Evolutionary conservation across 1,140 invertebrate species (phyloP).

Genomic region (Trigoniulus corallinus): DNA sequence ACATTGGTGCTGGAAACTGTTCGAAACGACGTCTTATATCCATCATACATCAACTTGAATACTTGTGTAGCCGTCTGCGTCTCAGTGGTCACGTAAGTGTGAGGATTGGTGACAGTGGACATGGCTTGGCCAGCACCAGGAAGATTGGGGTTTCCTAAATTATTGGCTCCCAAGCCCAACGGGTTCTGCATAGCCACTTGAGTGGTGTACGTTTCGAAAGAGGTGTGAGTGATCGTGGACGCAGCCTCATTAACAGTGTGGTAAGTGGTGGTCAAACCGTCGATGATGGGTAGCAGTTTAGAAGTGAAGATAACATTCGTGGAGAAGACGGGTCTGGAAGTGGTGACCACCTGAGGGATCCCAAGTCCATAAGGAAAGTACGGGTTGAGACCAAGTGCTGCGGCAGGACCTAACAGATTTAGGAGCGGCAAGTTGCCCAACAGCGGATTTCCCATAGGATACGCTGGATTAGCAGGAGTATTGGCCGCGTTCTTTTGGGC

Average conservation of each 20-base stretch:
- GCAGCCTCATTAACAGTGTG: constrained; percentile 34
- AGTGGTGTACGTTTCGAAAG: constrained; percentile 10
- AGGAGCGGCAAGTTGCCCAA: constrained; percentile 33
- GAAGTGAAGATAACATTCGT: constrained; percentile 57
- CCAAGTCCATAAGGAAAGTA: constrained; percentile 1
- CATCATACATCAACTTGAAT: constrained; percentile 20
- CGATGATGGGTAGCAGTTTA: constrained; percentile 56
- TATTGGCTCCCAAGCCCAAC: background rate
- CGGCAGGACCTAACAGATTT: constrained; percentile 20
- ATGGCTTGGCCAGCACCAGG: constrained; percentile 1
- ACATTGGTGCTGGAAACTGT: constrained; percentile 17
- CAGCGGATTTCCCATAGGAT: constrained; percentile 31
- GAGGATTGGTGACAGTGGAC: constrained; percentile 16
- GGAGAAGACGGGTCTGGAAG: constrained; percentile 48
- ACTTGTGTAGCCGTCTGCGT: constrained; percentile 20
- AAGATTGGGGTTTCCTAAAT: background rate
- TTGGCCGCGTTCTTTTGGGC: constrained; percentile 32
- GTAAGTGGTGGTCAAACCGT: constrained; percentile 48
- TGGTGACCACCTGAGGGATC: constrained; percentile 29
- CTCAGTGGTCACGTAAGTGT: constrained; percentile 17
- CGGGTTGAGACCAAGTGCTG: background rate
- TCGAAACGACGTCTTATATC: constrained; percentile 17
- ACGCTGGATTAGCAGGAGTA: constrained; percentile 56
- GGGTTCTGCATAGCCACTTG: constrained; percentile 2
- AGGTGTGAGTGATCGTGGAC: constrained; percentile 8